Base-by-base conservation (phyloP, 2,888 invertebrate genomes). In the Acheta domesticus region DNA sequence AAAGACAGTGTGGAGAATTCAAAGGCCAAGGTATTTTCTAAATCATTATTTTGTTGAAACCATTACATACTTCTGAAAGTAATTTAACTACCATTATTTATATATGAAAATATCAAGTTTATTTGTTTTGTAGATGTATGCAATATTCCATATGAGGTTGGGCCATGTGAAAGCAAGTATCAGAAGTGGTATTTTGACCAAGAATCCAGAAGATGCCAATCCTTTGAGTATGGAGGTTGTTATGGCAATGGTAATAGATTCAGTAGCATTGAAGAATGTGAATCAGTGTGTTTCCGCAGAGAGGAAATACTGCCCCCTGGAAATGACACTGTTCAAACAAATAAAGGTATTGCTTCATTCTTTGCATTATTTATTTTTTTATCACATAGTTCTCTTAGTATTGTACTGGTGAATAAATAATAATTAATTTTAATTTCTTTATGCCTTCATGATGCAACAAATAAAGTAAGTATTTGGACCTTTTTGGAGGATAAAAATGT, bases 171-270 rank as follows among this genome's bases (percentile, higher is more conserved):
- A 48, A 91, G 90, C 0, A 85, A 89, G 81, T 89, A 92, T 83
- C 87, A 87, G 12, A 93, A 94, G 86, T 92, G 90, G 87, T 95
- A 91, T 87, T 96, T 91, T 87, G 92, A 95, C 84, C 85, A 86
- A 19, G 83, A 84, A 1, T 86, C 88, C 0, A 90, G 91, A 19
- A 86, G 87, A 73, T 97, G 97, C 85, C 88, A 89, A 79, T 87
- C 89, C 82, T 97, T 95, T 86, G 87, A 88, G 2, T 97, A 93
- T 85, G 92, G 95, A 73, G 96, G 96, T 80, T 97, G 96, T 85
- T 90, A 89, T 73, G 96, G 96, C 50, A 95, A 94, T 83, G 93
- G 93, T 78, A 97, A 97, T 86, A 89, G 95, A 79, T 97, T 97
- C 88, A 92, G 91, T 80, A 90, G 90, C 14, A 85, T 88, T n/a